Conservation (phyloP, 1,140 invertebrate species). For the Lycorma delicatula region DNA sequence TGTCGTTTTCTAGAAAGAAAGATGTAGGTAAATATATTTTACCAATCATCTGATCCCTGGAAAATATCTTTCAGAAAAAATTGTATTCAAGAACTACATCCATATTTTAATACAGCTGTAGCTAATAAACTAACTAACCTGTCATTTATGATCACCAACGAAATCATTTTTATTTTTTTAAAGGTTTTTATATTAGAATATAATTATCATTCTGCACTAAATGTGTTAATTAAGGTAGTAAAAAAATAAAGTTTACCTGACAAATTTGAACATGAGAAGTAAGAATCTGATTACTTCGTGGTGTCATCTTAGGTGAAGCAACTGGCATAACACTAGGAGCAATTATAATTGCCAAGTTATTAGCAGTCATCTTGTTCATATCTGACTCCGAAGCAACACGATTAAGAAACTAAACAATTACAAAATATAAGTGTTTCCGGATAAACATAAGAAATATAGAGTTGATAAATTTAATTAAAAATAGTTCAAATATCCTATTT, state of each 20-base stretch:
- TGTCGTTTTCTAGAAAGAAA: no score
- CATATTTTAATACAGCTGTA: no score
- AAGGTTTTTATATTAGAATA: no score
- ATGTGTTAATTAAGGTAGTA: background rate
- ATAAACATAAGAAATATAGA: background rate
- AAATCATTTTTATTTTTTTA: no score
- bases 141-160: no score
- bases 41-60: no score
- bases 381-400: conserved; percentile 48
- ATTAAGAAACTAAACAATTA: conserved; percentile 43
- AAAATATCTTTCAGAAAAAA: no score
- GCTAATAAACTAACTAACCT: no score
- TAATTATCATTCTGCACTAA: background rate
- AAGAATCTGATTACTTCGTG: conserved; percentile 41
- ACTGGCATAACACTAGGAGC: conserved; percentile 77
- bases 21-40: no score
- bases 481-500: no score
- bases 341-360: conserved; percentile 71
- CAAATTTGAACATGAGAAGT: conserved; percentile 47
- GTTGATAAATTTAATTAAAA: no score
- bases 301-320: conserved; percentile 40
- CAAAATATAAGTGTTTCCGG: conserved; percentile 18
- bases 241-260: conserved; percentile 38
- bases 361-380: conserved; percentile 71
- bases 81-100: no score